Conservation (phyloP, 2,888 invertebrate genomes). For the Argynnis bischoffii region DNA sequence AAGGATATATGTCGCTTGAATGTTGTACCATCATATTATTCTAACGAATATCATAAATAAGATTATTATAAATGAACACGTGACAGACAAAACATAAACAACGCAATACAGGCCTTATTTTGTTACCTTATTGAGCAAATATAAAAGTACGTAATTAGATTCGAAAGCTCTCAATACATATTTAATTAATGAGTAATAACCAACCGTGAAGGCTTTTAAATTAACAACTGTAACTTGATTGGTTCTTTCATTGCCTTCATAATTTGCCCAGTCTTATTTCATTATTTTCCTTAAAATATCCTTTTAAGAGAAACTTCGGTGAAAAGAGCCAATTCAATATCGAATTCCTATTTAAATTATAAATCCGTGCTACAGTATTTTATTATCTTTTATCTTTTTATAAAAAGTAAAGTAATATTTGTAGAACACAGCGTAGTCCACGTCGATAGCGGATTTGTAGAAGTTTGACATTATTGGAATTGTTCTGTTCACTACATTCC, state of each 20-base stretch:
- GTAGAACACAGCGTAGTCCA: slow-evolving; percentile 21
- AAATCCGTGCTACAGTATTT: not conserved
- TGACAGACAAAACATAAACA: no score
- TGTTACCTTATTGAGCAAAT: not conserved
- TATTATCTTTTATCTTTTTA: slow-evolving; percentile 19
- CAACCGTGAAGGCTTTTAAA: slow-evolving; percentile 1
- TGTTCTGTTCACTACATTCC: slow-evolving; percentile 33
- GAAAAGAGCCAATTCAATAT: not conserved
- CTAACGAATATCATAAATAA: no score
- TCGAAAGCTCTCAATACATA: slow-evolving; percentile 5
- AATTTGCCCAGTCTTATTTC: not conserved
- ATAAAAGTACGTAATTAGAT: slow-evolving; percentile 3
- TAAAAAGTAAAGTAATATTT: slow-evolving; percentile 21
- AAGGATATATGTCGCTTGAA: no score
- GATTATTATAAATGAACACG: no score
- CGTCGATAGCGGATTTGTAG: slow-evolving; percentile 36
- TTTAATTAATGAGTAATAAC: not conserved
- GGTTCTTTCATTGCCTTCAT: not conserved
- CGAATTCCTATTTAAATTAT: slow-evolving; percentile 2
- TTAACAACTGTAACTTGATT: not conserved
- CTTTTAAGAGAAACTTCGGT: not conserved
- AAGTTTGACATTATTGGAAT: slow-evolving; percentile 42
- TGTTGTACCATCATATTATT: no score
- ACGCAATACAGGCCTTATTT: not conserved
- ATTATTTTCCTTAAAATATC: not conserved